Evolutionary conservation across 2,888 invertebrate genomes (phyloP).

Genomic region (Sphaerophoria taeniata): DNA sequence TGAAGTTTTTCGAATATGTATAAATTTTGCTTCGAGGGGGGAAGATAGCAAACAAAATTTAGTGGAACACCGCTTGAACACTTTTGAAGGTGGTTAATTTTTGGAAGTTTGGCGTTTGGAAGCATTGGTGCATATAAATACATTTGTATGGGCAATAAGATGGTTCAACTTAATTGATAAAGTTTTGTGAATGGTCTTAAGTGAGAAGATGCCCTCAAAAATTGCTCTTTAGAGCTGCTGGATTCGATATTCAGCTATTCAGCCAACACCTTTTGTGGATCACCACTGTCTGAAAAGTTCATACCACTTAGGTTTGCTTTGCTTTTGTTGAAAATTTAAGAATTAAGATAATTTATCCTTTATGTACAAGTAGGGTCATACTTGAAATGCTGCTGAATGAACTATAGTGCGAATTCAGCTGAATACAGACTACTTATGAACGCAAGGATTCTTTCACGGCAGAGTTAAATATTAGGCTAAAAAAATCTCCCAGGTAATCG

Average conservation of each 20-base stretch:
- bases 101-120: not conserved
- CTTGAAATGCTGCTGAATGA: no score
- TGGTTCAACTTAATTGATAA: slow-evolving; percentile 7
- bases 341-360: no score
- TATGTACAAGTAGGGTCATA: no score
- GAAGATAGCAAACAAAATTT: not conserved
- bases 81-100: slow-evolving; percentile 1
- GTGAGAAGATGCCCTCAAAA: not conserved
- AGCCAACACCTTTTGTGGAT: not conserved
- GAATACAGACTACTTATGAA: no score
- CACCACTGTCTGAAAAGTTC: no score
- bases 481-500: no score
- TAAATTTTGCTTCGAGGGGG: not conserved
- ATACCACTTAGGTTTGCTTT: no score
- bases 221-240: not conserved
- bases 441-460: no score
- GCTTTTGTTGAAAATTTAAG: no score
- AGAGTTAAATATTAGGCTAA: no score
- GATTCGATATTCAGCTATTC: not conserved
- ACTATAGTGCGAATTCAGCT: no score
- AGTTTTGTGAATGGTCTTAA: slow-evolving; percentile 1
- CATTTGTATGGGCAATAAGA: not conserved
- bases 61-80: slow-evolving; percentile 1
- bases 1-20: slow-evolving; percentile 6
- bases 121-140: slow-evolving; percentile 1